These are phyloP conservation scores for Pogonomyrmex californicus DNA, from an alignment of 1,140 invertebrate genomes.

Conservation along the genomic window DNA sequence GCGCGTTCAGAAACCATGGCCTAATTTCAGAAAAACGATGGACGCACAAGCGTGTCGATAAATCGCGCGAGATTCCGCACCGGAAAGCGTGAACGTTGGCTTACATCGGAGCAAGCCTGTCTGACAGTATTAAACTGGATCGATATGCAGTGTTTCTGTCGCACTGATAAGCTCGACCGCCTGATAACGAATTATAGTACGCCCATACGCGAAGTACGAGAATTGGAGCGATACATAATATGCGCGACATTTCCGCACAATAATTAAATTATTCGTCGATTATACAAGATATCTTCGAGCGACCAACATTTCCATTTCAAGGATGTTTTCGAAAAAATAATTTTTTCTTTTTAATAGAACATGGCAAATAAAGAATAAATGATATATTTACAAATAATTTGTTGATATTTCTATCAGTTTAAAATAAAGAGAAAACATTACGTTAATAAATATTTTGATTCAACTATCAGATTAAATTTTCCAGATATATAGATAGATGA, in stretches of 20 bases:
- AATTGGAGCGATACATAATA: slow-evolving; percentile 28
- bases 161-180: slow-evolving; percentile 55
- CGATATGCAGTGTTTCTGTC: slow-evolving; percentile 59
- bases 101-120: not conserved
- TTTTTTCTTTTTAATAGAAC: not conserved
- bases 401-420: not conserved
- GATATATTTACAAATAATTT: not conserved
- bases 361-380: not conserved
- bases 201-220: slow-evolving; percentile 7
- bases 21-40: slow-evolving; percentile 70
- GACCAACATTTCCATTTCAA: not conserved
- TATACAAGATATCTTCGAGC: too few relatives aligned
- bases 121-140: slow-evolving; percentile 35
- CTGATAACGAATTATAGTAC: slow-evolving; percentile 43
- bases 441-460: not conserved
- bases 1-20: slow-evolving; percentile 67
- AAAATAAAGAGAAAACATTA: not conserved
- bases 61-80: slow-evolving; percentile 34
- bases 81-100: not conserved
- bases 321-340: not conserved
- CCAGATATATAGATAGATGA: not conserved
- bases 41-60: slow-evolving; percentile 16
- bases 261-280: slow-evolving; percentile 9
- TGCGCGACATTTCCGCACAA: not conserved
- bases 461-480: not conserved